Base-by-base conservation (phyloP, 1,140 invertebrate genomes). In the Sogatella furcifera region DNA sequence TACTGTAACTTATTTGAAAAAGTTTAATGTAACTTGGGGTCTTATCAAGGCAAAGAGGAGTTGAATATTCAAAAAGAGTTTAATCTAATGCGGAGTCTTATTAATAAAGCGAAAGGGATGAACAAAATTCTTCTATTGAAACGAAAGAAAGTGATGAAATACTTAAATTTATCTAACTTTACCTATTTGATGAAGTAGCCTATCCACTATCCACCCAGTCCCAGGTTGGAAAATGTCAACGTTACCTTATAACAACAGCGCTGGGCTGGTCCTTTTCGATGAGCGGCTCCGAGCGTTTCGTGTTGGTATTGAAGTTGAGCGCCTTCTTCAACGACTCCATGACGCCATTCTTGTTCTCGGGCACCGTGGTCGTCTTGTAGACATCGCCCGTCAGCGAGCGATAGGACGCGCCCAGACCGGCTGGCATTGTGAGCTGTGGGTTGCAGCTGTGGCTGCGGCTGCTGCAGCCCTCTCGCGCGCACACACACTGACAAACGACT, bases 251-350 rank as follows among this genome's bases (percentile, higher is more conserved):
- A 13, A 76, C 70, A 62, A 80, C 77, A 64, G 80, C 77, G 63
- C 76, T 70, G 65, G 64, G 72, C 66, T 77, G 77, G 61, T 67
- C 68, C 60, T 76, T 72, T 54, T 73, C 72, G 63, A 81, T 77
- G 54, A 82, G 69, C 28, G 74, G 73, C 62, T 82, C 77, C 60
- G 75, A 77, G 64, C 77, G 77, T 64, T 73, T 75, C 38, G 73
- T 69, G 34, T 77, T 74, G 22, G 73, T 70, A 44, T 76, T 74
- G 70, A 81, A 80, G 70, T 73, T 80, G 73, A 84, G 78, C 46
- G 78, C 81, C 72, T 80, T 81, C 75, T 82, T 84, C 54, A 84
- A 73, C 59, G 77, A 79, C 62, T 83, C 80, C 62, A 84, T 68
- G 38, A 84, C 72, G 57, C 72, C 77, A 62, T 77, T 74, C 28